A percentile compares a stretch with the other conserved stretches of the same genome.
phyloP scores from a whole-genome alignment of 2,888 invertebrate species.

The Caenorhabditis sulstoni region DNA sequence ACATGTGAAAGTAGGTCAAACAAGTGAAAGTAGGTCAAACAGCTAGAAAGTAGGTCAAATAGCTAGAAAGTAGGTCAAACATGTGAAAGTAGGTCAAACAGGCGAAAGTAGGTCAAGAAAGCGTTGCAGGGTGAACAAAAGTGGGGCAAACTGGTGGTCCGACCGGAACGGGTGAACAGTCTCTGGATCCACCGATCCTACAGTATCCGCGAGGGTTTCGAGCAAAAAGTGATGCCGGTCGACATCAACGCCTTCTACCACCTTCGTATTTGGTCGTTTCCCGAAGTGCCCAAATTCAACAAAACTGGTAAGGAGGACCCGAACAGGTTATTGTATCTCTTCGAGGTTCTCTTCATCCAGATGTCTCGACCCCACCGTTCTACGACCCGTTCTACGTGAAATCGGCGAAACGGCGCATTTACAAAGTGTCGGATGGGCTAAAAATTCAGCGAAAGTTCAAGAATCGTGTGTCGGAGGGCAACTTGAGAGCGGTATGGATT shows the following conservation, averaged over 20 bases:
- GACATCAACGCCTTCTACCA: constrained; percentile 62
- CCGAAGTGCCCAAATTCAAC: constrained; percentile 20
- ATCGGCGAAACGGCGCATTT: constrained; percentile 38
- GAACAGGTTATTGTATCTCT: neutral
- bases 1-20: too few species aligned
- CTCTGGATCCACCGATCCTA: constrained; percentile 76
- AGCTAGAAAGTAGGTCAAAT: too few species aligned
- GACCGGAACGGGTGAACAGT: constrained; percentile 70
- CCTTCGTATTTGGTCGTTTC: constrained; percentile 63
- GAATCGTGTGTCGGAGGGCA: constrained; percentile 31
- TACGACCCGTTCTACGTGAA: constrained; percentile 43
- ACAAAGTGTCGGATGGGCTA: constrained; percentile 47
- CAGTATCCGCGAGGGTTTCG: constrained; percentile 51
- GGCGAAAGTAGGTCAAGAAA: too few species aligned
- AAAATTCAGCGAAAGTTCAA: constrained; percentile 55
- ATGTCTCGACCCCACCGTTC: constrained; percentile 35
- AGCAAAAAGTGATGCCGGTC: constrained; percentile 61
- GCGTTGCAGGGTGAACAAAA: constrained; percentile 48
- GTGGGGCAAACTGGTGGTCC: constrained; percentile 69
- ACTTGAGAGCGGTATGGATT: constrained; percentile 7
- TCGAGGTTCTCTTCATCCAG: constrained; percentile 2
- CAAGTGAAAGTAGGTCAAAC: too few species aligned
- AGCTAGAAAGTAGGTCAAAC: too few species aligned
- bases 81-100: too few species aligned
- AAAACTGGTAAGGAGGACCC: constrained; percentile 13